Evolutionary conservation across 2,888 invertebrate species (phyloP).

Genomic region (Drosophila borborema): DNA sequence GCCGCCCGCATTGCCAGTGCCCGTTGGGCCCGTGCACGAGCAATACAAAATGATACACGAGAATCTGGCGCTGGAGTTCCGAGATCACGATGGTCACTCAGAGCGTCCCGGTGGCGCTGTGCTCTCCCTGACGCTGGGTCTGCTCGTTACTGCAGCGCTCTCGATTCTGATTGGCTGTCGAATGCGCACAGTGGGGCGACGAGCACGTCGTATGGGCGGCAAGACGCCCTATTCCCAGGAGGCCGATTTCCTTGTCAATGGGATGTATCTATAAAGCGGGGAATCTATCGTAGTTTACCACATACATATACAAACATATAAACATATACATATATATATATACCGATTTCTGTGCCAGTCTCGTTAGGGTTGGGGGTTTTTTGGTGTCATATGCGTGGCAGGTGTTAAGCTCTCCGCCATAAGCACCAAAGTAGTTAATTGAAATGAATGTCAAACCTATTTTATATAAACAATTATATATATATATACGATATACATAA

Average conservation of each 20-base stretch:
- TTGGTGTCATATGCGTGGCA: conserved; percentile 1
- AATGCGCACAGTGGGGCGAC: conserved; percentile 90
- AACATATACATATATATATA: conserved; percentile 9
- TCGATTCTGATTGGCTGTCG: conserved; percentile 93
- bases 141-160: conserved; percentile 92
- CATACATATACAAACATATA: conserved; percentile 8
- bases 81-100: conserved; percentile 88
- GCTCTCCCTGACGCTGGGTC: conserved; percentile 91
- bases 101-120: conserved; percentile 92
- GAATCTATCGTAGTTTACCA: conserved; percentile 12
- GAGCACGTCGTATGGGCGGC: conserved; percentile 90
- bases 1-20: conserved; percentile 55
- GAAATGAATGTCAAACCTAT: conserved; percentile 68
- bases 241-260: conserved; percentile 98
- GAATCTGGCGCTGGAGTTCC: conserved; percentile 84
- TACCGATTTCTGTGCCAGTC: conserved; percentile 39
- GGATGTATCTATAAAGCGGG: conserved; percentile 92
- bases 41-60: conserved; percentile 84
- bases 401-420: not conserved
- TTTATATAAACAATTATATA: conserved; percentile 72
- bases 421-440: conserved; percentile 40
- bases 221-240: conserved; percentile 95
- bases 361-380: conserved; percentile 23
- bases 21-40: conserved; percentile 81
- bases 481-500: conserved; percentile 36